Evolutionary conservation across 2,797 vertebrate species (phyloP).

Genomic region (Enteromius viviparus): DNA sequence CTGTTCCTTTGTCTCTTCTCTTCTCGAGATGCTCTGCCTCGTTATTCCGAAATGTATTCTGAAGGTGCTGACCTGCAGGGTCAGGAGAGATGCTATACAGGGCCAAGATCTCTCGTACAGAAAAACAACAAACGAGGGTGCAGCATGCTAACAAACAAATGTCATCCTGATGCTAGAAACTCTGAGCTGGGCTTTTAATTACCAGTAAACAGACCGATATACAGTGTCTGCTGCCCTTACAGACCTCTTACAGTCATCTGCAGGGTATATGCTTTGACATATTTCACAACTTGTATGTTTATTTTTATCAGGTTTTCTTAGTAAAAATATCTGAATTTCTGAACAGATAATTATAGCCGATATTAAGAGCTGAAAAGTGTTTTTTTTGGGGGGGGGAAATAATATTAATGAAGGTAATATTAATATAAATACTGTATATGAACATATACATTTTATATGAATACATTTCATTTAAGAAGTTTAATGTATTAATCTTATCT

Average conservation of each 20-base stretch:
- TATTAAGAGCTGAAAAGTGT: background rate
- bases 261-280: background rate
- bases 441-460: background rate
- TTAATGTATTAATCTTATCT: too few relatives aligned
- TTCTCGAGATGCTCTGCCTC: background rate
- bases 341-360: background rate
- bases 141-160: conserved; percentile 22
- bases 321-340: background rate
- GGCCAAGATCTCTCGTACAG: conserved; percentile 3
- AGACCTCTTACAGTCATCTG: background rate
- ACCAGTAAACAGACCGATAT: background rate
- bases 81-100: conserved; percentile 14
- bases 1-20: conserved; percentile 6
- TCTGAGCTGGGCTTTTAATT: conserved; percentile 7
- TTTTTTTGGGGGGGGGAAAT: background rate
- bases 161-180: conserved; percentile 2
- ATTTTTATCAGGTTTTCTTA: background rate
- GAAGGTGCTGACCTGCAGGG: conserved; percentile 34
- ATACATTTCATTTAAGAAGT: background rate
- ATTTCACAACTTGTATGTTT: background rate
- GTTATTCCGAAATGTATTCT: conserved; percentile 18
- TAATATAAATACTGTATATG: background rate
- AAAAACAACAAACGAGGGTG: background rate
- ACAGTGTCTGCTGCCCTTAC: background rate
- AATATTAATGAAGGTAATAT: too few relatives aligned